phyloP scores from a whole-genome alignment of 2,888 invertebrate genomes.

The Diachrysia chrysitis region DNA sequence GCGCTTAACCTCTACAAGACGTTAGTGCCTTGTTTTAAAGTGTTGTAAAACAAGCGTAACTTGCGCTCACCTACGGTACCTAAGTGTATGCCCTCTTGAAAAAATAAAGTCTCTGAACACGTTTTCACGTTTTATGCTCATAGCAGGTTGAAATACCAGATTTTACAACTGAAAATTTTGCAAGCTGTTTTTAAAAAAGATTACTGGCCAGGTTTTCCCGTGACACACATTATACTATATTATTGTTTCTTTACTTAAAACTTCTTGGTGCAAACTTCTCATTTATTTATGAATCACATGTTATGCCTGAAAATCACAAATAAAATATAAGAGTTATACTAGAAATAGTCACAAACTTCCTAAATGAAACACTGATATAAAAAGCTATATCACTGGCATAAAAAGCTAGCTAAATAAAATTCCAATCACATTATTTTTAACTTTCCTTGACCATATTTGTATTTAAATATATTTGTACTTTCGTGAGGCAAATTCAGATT shows the following conservation, averaged over 20 bases:
- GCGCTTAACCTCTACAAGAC: constrained; percentile 70
- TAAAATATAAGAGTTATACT: too few species aligned
- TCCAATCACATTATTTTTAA: too few species aligned
- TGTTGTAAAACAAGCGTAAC: constrained; percentile 87
- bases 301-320: too few species aligned
- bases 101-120: constrained; percentile 70
- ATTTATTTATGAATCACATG: too few species aligned
- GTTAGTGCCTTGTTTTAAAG: constrained; percentile 86
- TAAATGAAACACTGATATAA: too few species aligned
- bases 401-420: too few species aligned
- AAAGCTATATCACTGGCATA: too few species aligned
- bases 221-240: background rate
- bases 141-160: constrained; percentile 41
- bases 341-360: too few species aligned
- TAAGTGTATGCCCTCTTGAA: constrained; percentile 72
- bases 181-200: constrained; percentile 6
- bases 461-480: too few species aligned
- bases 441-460: too few species aligned
- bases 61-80: constrained; percentile 64
- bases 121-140: constrained; percentile 64
- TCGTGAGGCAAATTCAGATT: too few species aligned
- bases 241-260: background rate
- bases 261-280: background rate
- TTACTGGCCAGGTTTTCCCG: background rate
- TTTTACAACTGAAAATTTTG: constrained; percentile 24